Base-by-base conservation (phyloP, 1,140 invertebrate species). In the Drosophila novamexicana region DNA sequence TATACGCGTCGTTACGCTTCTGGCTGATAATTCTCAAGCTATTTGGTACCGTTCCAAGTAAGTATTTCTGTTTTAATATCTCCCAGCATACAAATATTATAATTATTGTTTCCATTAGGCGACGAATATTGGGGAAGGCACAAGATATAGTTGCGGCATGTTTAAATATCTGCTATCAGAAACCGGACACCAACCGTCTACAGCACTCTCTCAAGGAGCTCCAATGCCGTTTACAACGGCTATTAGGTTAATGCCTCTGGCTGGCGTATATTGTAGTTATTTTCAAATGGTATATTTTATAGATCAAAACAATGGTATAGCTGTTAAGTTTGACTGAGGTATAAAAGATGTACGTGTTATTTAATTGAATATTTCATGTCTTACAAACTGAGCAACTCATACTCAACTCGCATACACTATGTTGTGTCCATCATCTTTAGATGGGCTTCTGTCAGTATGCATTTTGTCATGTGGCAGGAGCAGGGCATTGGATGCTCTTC, bases 401-500 rank as follows among this genome's bases (percentile, higher is more conserved):
- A 59, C 45, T 61, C 40, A 32, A 18, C 29, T 7, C 22, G 9
- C 56, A 10, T 42, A 12, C 9, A 37, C 37, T 64, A 75, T 18
- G 71, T 67, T 22, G 81, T 89, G 62, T 91, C 86, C 79, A 91
- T 90, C 62, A 72, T 82, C 40, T 79, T 81, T 0, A 92, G 56
- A 53, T 92, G 91, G 0, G 91, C 90, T 76, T 94, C 94, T 7
- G 95, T 95, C 12, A 97, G 93, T 79, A 96, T 95, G 91, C 97
- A 97, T 91, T 95, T 96, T 0, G 96, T 96, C 93, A 95, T 94
- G 77, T 95, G 93, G 93, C 97, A 97, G 12, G 93, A 67, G 90
- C 97, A 98, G 12, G 96, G 96, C 29, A 96, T 89, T 1, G 96
- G 96, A 91, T 98, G 97, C 36, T 95, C 94, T 45, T 95, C 93